Evolutionary conservation across 2,888 invertebrate genomes (phyloP), one percentile per base, ranked within the genome.

Genomic region (Mycogona germanica): DNA sequence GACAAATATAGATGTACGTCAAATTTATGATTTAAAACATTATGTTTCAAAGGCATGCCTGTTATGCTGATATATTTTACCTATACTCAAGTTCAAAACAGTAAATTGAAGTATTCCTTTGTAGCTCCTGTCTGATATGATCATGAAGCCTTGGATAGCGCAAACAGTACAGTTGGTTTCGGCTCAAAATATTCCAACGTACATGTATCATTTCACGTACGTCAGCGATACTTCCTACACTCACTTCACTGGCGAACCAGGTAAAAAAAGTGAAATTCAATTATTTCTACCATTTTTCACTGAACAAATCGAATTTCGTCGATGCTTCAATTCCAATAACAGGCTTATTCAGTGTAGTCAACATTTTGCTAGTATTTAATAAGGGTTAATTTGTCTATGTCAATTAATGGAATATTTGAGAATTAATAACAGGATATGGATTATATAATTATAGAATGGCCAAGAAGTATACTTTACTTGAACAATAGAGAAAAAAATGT

Each of bases 111-210:
- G 26, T n/a, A 28, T 46, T 46, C 19, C 35, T 19, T 35, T 48
- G 12, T 28, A 51, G 51, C 7, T 38, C 12, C 26, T 51, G 19
- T 51, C 51, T 2, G 51, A 51, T 21, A 17, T 51, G 40, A 41
- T 40, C 29, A 40, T 51, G 28, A 51, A 51, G 28, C 1, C 37
- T 7, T 38, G 51, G 38, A 25, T 51, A 9, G 19, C 28, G 4
- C 9, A 51, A 41, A 40, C 40, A 3, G 41, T 23, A 2, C 26
- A 40, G 19, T 21, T 51, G 2, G 30, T 51, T 28, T 51, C 51
- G 2, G 26, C 51, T 3, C 41, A 51, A 2, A n/a, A n/a, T 9
- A 29, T 51, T n/a, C 51, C 41, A 1, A 17, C 28, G 3, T 51
- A 26, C 23, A 5, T 51, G 2, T 51, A 51, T 17, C 40, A 4